Evolutionary conservation across 2,888 invertebrate species (phyloP).

Genomic region (Omphaloscelis lunosa): DNA sequence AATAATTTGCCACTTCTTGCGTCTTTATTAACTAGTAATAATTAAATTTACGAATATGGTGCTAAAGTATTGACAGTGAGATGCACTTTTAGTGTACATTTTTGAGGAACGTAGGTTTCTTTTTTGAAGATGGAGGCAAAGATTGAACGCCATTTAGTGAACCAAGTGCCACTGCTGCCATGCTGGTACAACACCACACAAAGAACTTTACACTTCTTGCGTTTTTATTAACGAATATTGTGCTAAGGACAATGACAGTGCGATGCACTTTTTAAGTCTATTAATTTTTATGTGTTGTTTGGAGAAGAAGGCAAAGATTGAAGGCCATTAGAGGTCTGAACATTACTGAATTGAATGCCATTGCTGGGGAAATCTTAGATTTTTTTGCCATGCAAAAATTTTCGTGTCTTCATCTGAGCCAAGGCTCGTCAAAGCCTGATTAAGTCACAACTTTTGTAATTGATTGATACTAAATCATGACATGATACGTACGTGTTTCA

Average conservation of each 20-base stretch:
- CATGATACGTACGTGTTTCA: no score
- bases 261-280: background rate
- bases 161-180: no score
- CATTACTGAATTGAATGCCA: background rate
- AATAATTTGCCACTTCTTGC: conserved; percentile 84
- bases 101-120: background rate
- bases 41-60: conserved; percentile 62
- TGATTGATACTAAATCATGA: background rate
- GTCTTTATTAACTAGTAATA: conserved; percentile 71
- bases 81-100: background rate
- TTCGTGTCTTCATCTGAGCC: background rate
- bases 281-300: no score
- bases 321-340: conserved; percentile 39
- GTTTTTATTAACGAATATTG: conserved; percentile 71
- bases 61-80: background rate
- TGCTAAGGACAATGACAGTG: background rate
- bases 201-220: conserved; percentile 84
- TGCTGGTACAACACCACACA: conserved; percentile 70
- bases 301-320: no score
- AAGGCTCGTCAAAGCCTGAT: background rate
- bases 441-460: background rate
- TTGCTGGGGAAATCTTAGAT: background rate
- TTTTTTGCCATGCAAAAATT: background rate
- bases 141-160: background rate
- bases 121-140: background rate